Base-by-base conservation (phyloP, 2,888 invertebrate genomes). In the Candidula unifasciata region DNA sequence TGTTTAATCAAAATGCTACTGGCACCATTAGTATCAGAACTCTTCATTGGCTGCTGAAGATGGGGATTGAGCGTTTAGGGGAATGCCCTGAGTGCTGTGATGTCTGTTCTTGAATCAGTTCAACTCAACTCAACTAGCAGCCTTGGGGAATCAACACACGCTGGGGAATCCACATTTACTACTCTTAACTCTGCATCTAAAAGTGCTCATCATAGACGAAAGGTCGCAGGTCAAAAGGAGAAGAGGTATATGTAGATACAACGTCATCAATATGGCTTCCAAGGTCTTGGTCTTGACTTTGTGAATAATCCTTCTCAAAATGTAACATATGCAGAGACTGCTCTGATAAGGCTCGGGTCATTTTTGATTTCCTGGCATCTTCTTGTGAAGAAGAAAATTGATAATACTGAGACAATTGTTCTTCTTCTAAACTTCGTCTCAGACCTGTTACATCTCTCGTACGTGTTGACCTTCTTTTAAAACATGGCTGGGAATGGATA, bases 251-350 rank as follows among this genome's bases (percentile, higher is more conserved):
- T n/a, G 66, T 30, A 8, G 82, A 64, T 24, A 74, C 44, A 13
- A 74, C n/a, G 0, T 37, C 64, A 33, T 82, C 76, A 21, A 82
- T 82, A 37, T 74, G 60, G n/a, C 35, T 18, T 3, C 35, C 74
- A 27, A 8, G 21, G 30, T 13, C 33, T n/a, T 27, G 54, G 18
- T 37, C 60, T 54, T 60, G 35, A 57, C 21, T 33, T 21, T 33
- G 66, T 8, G 33, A 44, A 10, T 44, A 44, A 24, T 6, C 60
- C 5, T 37, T 21, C 13, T 64, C 79, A 52, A 35, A 27, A 0
- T 71, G 79, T 35, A 80, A 27, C 16, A 73, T 79, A 33, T 84
- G 83, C 6, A 84, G 68, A 18, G 83, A 79, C 33, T 84, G 83
- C 52, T 84, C 83, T 33, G 83, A 84, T 2, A 66, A 73, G 60